Percentiles rank a stretch among this genome's conserved stretches.
Evolutionary conservation across 2,888 invertebrate genomes (phyloP).

Genomic region (Drosophila fungiperda): DNA sequence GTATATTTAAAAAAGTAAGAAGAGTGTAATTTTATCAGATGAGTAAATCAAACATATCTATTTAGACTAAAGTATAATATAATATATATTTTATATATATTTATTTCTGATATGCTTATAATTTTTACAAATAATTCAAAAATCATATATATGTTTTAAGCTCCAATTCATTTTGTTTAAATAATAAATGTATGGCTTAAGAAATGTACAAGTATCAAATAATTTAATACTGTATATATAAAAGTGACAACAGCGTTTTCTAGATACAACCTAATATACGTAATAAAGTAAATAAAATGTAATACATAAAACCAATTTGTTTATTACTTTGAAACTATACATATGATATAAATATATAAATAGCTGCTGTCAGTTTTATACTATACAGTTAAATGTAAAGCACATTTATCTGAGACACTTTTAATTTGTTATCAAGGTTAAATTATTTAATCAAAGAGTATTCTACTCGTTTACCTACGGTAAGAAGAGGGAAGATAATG

Average conservation of each 20-base stretch:
- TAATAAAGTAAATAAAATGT: not conserved
- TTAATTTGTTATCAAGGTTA: not conserved
- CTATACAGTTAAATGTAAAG: not conserved
- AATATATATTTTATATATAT: not conserved
- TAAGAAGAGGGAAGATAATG: not conserved
- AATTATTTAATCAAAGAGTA: constrained; percentile 4
- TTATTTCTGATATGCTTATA: not conserved
- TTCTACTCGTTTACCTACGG: not conserved
- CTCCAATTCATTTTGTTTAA: not conserved
- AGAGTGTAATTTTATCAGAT: too few species aligned
- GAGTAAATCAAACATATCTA: not conserved
- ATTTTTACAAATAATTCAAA: not conserved
- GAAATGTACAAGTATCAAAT: not conserved
- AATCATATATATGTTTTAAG: not conserved
- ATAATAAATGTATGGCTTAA: not conserved
- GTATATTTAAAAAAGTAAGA: not conserved
- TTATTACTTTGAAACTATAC: not conserved
- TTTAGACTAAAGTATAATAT: not conserved
- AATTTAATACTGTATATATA: not conserved
- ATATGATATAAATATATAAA: not conserved
- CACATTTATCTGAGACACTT: not conserved
- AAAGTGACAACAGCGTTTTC: not conserved
- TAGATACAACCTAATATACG: not conserved
- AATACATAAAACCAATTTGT: not conserved
- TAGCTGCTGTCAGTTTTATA: not conserved